Evolutionary conservation across 2,797 vertebrate species (phyloP).

Genomic region (Onychomys torridus): DNA sequence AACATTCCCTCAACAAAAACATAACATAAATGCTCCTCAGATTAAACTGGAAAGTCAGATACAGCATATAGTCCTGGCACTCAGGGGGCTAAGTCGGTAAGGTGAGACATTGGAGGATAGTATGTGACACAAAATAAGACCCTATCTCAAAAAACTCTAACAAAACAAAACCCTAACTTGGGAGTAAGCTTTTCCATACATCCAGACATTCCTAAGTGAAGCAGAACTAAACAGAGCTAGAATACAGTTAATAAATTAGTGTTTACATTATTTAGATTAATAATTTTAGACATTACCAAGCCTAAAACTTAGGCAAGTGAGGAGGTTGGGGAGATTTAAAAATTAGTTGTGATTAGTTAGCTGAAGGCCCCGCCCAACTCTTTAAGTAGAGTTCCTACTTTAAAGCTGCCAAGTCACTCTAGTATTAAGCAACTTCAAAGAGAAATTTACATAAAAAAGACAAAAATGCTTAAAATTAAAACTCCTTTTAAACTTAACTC

Average conservation of each 20-base stretch:
- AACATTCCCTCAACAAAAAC: neutral
- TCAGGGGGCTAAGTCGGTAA: neutral
- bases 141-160: neutral
- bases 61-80: neutral
- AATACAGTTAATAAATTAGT: conserved; percentile 12
- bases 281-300: conserved; percentile 47
- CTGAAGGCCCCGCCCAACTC: neutral
- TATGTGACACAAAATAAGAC: neutral
- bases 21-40: conserved; percentile 3
- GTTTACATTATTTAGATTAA: conserved; percentile 1
- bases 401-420: conserved; percentile 34
- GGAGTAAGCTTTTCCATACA: conserved; percentile 10
- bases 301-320: neutral
- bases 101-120: neutral
- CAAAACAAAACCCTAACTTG: neutral
- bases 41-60: neutral
- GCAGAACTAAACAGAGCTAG: neutral
- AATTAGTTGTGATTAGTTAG: conserved; percentile 10
- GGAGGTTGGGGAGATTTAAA: neutral
- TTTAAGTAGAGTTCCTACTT: neutral
- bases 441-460: conserved; percentile 49
- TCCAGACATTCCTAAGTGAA: neutral
- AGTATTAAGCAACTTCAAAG: conserved; percentile 56
- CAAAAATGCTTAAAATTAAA: neutral
- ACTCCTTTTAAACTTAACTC: conserved; percentile 51